phyloP scores from a whole-genome alignment of 2,113 vertebrate genomes.

The Oncorhynchus mykiss region DNA sequence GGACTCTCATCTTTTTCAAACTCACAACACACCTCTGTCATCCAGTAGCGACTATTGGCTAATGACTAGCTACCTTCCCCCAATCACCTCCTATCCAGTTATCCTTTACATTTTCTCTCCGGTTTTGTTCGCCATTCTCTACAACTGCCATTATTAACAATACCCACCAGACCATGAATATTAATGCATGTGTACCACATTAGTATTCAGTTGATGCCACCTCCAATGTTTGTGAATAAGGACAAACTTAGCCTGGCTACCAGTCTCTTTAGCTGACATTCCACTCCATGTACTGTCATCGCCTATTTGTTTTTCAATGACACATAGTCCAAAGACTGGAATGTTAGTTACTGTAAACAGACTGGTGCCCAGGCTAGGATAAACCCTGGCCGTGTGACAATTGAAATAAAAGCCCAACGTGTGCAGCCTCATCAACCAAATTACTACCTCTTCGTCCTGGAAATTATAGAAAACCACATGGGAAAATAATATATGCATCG shows the following conservation, averaged over 20 bases:
- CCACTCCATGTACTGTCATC: too few species aligned
- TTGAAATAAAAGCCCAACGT: too few species aligned
- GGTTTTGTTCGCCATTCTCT: neutral
- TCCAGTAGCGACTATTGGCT: too few species aligned
- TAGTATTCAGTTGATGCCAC: conserved; percentile 26
- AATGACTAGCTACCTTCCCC: neutral
- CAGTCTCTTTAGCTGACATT: too few species aligned
- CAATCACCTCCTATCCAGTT: neutral
- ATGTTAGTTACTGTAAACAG: too few species aligned
- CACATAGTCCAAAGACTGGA: too few species aligned
- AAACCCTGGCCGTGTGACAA: neutral
- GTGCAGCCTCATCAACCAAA: too few species aligned
- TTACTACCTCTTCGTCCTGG: neutral
- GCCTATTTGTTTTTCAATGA: conserved; percentile 13
- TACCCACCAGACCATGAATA: conserved; percentile 43
- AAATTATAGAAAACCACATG: too few species aligned
- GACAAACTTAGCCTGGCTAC: conserved; percentile 19
- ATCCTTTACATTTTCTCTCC: neutral
- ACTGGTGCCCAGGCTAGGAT: too few species aligned
- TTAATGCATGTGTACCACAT: conserved; percentile 46
- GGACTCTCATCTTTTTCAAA: neutral
- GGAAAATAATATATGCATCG: too few species aligned
- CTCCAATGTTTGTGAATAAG: conserved; percentile 20
- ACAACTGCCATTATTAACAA: conserved; percentile 36
- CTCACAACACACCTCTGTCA: neutral